A percentile compares a stretch with the other conserved stretches of the same genome.
These are phyloP conservation scores for Cinclus cinclus DNA, from an alignment of 2,113 vertebrate species.

Conservation along the genomic window DNA sequence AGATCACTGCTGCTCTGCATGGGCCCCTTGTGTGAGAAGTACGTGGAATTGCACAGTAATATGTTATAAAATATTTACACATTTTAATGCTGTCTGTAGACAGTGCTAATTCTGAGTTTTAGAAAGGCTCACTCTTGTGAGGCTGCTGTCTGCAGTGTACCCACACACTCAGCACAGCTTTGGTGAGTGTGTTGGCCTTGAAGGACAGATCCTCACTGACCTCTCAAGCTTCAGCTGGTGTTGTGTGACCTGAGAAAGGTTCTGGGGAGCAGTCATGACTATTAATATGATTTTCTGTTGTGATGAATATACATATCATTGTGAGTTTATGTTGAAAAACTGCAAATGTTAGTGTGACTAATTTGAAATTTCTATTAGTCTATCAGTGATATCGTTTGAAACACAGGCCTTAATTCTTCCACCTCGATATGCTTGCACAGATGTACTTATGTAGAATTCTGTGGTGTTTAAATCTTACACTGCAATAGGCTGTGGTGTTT, in stretches of 20 bases:
- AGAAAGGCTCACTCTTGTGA: background rate
- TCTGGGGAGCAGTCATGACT: background rate
- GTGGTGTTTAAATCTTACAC: background rate
- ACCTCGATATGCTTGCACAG: background rate
- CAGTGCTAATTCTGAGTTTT: background rate
- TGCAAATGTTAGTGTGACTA: background rate
- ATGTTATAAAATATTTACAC: background rate
- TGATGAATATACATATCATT: background rate
- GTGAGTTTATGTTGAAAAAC: background rate
- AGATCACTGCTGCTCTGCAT: background rate
- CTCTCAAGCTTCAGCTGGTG: background rate
- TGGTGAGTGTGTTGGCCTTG: background rate
- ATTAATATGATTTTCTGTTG: rapidly evolving
- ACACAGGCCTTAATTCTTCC: background rate
- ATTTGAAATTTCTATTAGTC: background rate
- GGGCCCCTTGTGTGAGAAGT: background rate
- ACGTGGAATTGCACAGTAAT: background rate
- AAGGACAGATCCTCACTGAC: background rate
- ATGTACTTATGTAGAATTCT: background rate
- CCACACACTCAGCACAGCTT: background rate
- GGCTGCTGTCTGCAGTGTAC: background rate
- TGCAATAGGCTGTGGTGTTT: background rate
- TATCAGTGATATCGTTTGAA: background rate
- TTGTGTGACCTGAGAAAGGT: background rate
- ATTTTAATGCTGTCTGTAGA: background rate